Evolutionary conservation across 1,140 invertebrate genomes (phyloP), one percentile per base, ranked within the genome.

Genomic region (Mizuhopecten yessoensis): DNA sequence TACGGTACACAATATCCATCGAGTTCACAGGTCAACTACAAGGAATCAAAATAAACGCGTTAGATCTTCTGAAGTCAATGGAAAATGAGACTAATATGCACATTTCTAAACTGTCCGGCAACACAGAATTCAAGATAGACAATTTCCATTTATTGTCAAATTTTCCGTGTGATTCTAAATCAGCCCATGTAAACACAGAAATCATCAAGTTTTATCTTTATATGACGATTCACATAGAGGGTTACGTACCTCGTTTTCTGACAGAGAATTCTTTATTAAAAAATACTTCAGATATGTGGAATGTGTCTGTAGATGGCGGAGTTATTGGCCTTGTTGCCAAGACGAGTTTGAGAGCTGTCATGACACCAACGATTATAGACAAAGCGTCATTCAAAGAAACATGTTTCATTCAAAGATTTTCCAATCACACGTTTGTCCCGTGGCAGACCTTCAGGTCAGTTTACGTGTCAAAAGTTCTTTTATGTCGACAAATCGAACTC

Each of bases 1-100:
- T 90, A n/a, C 39, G 90, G 23, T 90, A 90, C n/a, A 90, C 49
- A 49, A 0, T 90, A 9, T 17, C 90, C 0, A 33, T 90, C 2
- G 88, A 34, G 29, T 49, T 89, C 33, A 33, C 23, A 5, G 57
- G 57, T 75, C 57, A 75, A 29, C n/a, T 75, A 23, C 23, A 75
- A 29, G 20, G n/a, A n/a, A n/a, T n/a, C n/a, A 1, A 75, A 9
- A 75, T 17, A n/a, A 75, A 29, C 5, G 57, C 57, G 3, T 5
- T 75, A 75, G 5, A 29, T 29, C 29, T 75, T 29, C 57, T 75
- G 2, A 29, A n/a, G 23, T 75, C 23, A 0, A 33, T 89, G 15
- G 29, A 57, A 57, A 34, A 13, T 11, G 11, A 9, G 42, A 34
- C 34, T 23, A 34, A 57, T 17, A 13, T 13, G 3, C 20, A 57